These are phyloP conservation scores for Aleiodes testaceus DNA, from an alignment of 2,888 invertebrate genomes.

Conservation along the genomic window DNA sequence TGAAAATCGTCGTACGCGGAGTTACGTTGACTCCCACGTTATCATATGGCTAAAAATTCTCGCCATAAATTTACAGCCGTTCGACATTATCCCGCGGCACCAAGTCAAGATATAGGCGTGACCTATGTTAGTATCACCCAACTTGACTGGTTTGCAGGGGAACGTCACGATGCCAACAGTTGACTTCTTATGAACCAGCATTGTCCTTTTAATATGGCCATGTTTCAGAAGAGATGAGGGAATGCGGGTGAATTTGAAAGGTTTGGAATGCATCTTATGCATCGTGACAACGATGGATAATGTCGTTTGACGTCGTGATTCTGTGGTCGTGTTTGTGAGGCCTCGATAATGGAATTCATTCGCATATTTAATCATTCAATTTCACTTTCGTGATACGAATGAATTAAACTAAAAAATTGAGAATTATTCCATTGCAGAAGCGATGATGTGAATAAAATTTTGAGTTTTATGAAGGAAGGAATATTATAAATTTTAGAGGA, in stretches of 20 bases:
- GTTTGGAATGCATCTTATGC: slow-evolving; percentile 17
- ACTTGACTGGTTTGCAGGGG: slow-evolving; percentile 47
- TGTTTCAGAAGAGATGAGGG: slow-evolving; percentile 8
- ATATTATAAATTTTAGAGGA: too few species aligned
- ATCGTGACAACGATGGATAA: slow-evolving; percentile 28
- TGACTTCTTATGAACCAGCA: slow-evolving; percentile 1
- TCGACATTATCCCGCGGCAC: slow-evolving; percentile 66
- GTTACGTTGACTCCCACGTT: slow-evolving; percentile 64
- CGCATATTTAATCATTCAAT: slow-evolving; percentile 31
- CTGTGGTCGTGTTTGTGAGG: slow-evolving; percentile 9
- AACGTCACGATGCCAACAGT: slow-evolving; percentile 48
- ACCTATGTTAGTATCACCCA: slow-evolving; percentile 58
- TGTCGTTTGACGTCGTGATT: slow-evolving; percentile 23
- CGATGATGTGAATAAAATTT: neutral
- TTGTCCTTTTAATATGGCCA: neutral
- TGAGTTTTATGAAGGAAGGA: neutral
- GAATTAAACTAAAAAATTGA: neutral
- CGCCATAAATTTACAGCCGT: slow-evolving; percentile 65
- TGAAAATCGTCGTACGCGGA: slow-evolving; percentile 37
- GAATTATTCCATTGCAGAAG: slow-evolving; percentile 5
- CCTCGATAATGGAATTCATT: slow-evolving; percentile 29
- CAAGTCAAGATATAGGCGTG: slow-evolving; percentile 59
- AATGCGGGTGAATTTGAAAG: slow-evolving; percentile 5
- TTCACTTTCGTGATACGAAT: slow-evolving; percentile 25
- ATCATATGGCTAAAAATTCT: slow-evolving; percentile 56